These are phyloP conservation scores for Macrobrachium rosenbergii DNA, from an alignment of 1,140 invertebrate genomes.

Conservation along the genomic window DNA sequence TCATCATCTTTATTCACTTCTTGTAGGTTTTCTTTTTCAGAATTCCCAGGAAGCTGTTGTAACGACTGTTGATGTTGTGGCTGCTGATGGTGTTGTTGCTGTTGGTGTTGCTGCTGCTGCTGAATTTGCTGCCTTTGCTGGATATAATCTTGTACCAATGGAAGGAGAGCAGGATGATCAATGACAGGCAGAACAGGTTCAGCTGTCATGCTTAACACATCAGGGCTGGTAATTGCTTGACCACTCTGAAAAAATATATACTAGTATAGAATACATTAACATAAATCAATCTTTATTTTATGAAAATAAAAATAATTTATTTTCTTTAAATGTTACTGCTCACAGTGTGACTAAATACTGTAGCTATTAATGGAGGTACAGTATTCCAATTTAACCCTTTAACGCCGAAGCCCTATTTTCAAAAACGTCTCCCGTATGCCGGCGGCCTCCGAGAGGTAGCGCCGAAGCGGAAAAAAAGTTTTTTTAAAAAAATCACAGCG, in stretches of 20 bases:
- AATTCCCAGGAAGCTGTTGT: too few species aligned
- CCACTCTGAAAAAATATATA: slow-evolving; percentile 32
- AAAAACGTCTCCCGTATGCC: too few species aligned
- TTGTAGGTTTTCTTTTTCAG: neutral
- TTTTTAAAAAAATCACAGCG: too few species aligned
- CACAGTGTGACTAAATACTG: too few species aligned
- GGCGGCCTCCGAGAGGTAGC: too few species aligned
- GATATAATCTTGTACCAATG: slow-evolving; percentile 53
- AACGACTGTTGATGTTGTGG: neutral
- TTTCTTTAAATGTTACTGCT: too few species aligned
- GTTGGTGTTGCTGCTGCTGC: neutral
- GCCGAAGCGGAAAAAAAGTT: too few species aligned
- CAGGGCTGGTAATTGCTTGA: slow-evolving; percentile 22
- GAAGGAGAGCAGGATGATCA: slow-evolving; percentile 53
- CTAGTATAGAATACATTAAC: neutral
- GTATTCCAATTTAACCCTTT: too few species aligned
- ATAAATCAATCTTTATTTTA: neutral
- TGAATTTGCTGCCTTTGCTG: slow-evolving; percentile 42
- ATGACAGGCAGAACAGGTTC: slow-evolving; percentile 49
- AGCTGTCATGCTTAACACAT: slow-evolving; percentile 13
- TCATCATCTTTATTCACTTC: slow-evolving; percentile 30
- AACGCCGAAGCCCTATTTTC: too few species aligned
- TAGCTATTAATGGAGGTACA: too few species aligned
- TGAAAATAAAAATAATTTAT: too few species aligned
- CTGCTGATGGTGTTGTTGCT: slow-evolving; percentile 25